Conservation (phyloP, 2,888 invertebrate species). For the Aspidapion aeneum region DNA sequence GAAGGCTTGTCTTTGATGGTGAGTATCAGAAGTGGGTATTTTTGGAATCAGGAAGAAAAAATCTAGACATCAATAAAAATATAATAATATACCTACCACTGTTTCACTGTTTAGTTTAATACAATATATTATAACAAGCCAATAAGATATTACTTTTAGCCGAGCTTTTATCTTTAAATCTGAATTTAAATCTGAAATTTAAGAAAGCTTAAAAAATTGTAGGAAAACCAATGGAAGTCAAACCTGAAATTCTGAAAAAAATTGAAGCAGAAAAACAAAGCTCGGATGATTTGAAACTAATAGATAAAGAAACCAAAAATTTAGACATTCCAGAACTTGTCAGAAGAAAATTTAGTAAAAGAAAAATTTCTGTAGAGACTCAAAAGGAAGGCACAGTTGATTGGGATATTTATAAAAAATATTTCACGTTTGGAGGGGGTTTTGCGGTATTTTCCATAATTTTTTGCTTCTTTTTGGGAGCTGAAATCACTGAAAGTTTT, state of each 20-base stretch:
- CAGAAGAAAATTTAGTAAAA: constrained; percentile 9
- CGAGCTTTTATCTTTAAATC: no score
- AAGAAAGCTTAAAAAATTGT: no score
- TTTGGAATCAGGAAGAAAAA: no score
- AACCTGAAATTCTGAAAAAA: constrained; percentile 25
- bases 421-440: constrained; percentile 38
- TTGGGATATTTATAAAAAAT: constrained; percentile 34
- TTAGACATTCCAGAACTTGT: constrained; percentile 16
- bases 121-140: no score
- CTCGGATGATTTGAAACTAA: constrained; percentile 9
- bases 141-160: no score
- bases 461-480: constrained; percentile 28
- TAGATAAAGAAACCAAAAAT: constrained; percentile 22
- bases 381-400: constrained; percentile 36
- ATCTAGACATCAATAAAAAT: no score
- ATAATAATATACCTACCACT: no score
- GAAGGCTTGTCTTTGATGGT: constrained; percentile 27
- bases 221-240: constrained; percentile 23
- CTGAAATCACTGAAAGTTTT: constrained; percentile 31
- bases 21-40: no score
- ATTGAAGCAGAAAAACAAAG: constrained; percentile 16
- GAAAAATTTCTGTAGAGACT: constrained; percentile 35
- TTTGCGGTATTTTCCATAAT: constrained; percentile 29
- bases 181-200: no score
- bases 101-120: no score